These are phyloP conservation scores for Ganaspis sp. DNA, from an alignment of 1,140 invertebrate genomes.

Conservation along the genomic window DNA sequence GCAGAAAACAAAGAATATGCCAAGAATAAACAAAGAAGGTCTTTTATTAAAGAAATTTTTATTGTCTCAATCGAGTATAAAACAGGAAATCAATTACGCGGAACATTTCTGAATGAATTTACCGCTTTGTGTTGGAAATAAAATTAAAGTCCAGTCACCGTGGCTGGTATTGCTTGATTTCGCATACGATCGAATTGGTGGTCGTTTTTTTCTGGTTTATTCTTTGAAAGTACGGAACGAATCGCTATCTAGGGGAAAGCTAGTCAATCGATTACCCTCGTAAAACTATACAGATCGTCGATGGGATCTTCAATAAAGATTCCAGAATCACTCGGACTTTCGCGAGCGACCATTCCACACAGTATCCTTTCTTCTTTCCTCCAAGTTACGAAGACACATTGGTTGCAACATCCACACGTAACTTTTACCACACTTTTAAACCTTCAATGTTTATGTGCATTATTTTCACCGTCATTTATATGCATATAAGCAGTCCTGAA, in stretches of 20 bases:
- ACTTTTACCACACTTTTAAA: constrained; percentile 3
- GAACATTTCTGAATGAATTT: constrained; percentile 23
- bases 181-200: neutral
- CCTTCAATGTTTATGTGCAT: neutral
- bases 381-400: constrained; percentile 35
- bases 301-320: constrained; percentile 40
- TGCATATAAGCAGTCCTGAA: neutral
- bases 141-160: constrained; percentile 28
- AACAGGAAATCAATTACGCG: constrained; percentile 17
- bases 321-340: constrained; percentile 31
- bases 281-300: constrained; percentile 53
- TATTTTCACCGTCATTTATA: constrained; percentile 6
- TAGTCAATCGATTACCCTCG: constrained; percentile 56
- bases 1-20: too few species aligned
- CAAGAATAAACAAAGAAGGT: too few species aligned
- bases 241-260: constrained; percentile 40
- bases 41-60: neutral
- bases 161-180: constrained; percentile 15
- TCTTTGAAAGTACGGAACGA: constrained; percentile 37
- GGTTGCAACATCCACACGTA: neutral
- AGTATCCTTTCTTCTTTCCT: neutral
- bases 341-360: neutral
- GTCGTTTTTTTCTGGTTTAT: constrained; percentile 18
- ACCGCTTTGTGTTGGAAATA: constrained; percentile 13
- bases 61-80: neutral